Evolutionary conservation across 2,888 invertebrate genomes (phyloP), one percentile per base, ranked within the genome.

Genomic region (Oscheius sp.): DNA sequence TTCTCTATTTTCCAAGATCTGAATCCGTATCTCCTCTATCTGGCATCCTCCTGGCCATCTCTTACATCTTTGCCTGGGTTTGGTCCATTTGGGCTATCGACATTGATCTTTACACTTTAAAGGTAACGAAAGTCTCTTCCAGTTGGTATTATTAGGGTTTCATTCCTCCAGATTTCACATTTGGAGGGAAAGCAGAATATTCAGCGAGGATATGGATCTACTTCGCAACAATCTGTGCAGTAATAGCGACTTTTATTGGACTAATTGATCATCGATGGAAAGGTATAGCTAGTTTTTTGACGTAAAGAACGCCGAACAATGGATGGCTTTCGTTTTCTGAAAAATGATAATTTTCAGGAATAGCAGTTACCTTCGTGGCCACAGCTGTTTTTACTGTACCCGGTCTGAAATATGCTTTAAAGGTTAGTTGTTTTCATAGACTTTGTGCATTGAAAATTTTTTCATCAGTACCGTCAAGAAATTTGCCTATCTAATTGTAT

Each of bases 121-220:
- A 12, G 12, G 47, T 47, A 22, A 12, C 5, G 30, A n/a, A n/a
- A n/a, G 28, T 51, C 12, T n/a, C 9, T 32, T 33, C 22, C 9
- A 33, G 12, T 33, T 20, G 54, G 8, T 9, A 32, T 33, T 17
- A 5, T n/a, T 33, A 54, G 36, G 54, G 54, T 32, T 14, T 32
- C n/a, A 33, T 54, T 33, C 54, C 54, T 12, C 54, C 54, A 54
- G 17, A 32, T 33, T 33, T 54, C 54, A 54, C 32, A 20, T 54
- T 54, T 1, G 54, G 20, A 2, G 54, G 54, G 17, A 54, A n/a
- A 14, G 2, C 20, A 9, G 20, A 54, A 20, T 9, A 32, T 2
- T 54, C 1, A 6, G 54, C 36, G 30, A 30, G 22, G 12, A 22
- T 54, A 9, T 54, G 33, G 54, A 54, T 9, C 33, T 32, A 14